Base-by-base conservation (phyloP, 2,888 invertebrate genomes). In the Calliopum simillimum region DNA sequence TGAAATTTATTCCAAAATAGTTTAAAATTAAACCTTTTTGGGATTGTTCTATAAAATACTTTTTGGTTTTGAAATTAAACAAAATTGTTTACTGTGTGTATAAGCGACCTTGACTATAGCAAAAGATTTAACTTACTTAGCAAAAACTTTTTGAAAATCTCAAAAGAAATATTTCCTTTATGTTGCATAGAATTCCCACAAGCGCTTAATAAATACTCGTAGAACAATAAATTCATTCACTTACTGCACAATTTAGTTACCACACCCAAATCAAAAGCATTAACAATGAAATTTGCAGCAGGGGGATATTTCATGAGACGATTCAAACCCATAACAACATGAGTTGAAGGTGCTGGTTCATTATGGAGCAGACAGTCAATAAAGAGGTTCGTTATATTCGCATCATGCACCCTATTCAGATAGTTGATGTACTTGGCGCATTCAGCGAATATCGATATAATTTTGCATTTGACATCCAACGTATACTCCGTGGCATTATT, bases 371-470 rank as follows among this genome's bases (percentile, higher is more conserved):
- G 71, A 19, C 81, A 82, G 0, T 72, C 62, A 6, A 84, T 51
- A 5, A 84, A 75, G 63, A 79, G 76, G 0, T 79, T 66, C 1
- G 78, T 79, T 2, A 83, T 72, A 2, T 71, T 66, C 0, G 79
- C 78, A 0, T 16, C 64, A 23, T 79, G 78, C 41, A 83, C 77
- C n/a, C 79, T 75, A 2, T 47, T 5, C 56, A 82, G 23, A 56
- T 73, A 82, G 33, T 72, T 73, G 4, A 51, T 51, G 41, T 79
- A 81, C 62, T 79, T 79, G 8, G 83, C 82, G 8, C 77, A 71
- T 58, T 83, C 83, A 4, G 79, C 75, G 12, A 82, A 79, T 4
- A 83, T 80, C 21, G 76, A 73, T 4, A 82, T 74, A 1, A 81
- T 76, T 19, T 74, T 73, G 71, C 80, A 83, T 4, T 75, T 68